Base-by-base conservation (phyloP, 1,140 invertebrate species). In the Catajapyx aquilonaris region DNA sequence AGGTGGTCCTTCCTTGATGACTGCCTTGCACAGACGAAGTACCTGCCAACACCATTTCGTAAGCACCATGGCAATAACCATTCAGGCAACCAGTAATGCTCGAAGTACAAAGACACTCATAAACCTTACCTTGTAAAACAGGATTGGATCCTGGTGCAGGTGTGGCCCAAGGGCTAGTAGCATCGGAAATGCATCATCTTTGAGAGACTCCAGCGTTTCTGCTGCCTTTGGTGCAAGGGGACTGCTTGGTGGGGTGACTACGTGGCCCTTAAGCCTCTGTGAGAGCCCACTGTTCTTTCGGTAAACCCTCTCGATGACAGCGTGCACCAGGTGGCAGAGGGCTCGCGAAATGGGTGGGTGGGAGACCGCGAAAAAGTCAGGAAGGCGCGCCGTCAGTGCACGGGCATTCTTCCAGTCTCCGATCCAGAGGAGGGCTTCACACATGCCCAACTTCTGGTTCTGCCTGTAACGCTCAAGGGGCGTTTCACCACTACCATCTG, bases 371-470 rank as follows among this genome's bases (percentile, higher is more conserved):
- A 72, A 81, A 54, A 73, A 73, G 31, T 84, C 76, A 2, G 91
- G 91, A 38, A 95, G 64, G 37, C 73, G 66, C 39, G 73, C 72
- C 16, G 87, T 74, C 23, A 97, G 61, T 34, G 66, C 63, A 37
- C 73, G 62, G 5, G 83, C 86, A 49, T 80, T 77, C 9, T 74
- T 66, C 90, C 90, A 96, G 46, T 85, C 83, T 15, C 84, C 90
- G 42, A 95, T 70, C 46, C 73, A 68, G 3, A 96, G 53, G 3
- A 96, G 54, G 1, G 86, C 86, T 54, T 91, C 81, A 52, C 81
- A 80, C 4, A 98, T 59, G 25, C 84, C 79, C 47, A 96, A 71
- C 55, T 97, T 96, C 58, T 97, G 91, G 62, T 98, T 96, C 39
- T 57, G 65, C 51, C 65, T 60, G 51, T 76, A 76, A n/a, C n/a